Percentiles rank a stretch among this genome's conserved stretches.
These are phyloP conservation scores for Nyctereutes procyonoides DNA, from an alignment of 2,113 vertebrate genomes.

Conservation along the genomic window DNA sequence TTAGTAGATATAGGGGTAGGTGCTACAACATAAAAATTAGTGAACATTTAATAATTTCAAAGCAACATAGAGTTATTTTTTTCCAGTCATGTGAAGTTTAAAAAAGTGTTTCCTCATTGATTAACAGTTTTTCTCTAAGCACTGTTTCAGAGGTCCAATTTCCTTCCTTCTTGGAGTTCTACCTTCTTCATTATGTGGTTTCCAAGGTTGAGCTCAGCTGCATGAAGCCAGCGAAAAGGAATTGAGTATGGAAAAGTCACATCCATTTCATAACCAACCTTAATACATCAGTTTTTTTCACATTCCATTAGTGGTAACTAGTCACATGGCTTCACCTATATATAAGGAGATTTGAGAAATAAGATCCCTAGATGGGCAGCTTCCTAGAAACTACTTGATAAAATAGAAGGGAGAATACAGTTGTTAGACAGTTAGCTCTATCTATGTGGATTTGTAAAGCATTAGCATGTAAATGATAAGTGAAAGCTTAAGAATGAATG, in stretches of 20 bases:
- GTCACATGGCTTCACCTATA: not conserved
- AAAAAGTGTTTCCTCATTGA: not conserved
- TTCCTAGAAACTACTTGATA: not conserved
- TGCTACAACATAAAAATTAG: not conserved
- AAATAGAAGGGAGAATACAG: not conserved
- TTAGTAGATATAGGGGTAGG: not conserved
- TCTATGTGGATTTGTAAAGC: not conserved
- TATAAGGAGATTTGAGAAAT: not conserved
- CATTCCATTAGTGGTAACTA: not conserved
- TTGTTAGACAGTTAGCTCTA: not conserved
- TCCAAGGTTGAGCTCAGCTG: not conserved
- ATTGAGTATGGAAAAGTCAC: not conserved
- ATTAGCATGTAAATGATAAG: not conserved
- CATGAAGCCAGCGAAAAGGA: not conserved
- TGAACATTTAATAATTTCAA: not conserved
- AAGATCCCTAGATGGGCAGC: not conserved
- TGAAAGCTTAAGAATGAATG: not conserved
- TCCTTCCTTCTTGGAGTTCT: not conserved
- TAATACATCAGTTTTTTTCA: not conserved
- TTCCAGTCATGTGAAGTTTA: not conserved
- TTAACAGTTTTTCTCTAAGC: not conserved
- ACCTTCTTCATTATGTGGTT: not conserved
- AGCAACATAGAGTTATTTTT: not conserved
- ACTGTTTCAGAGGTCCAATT: not conserved
- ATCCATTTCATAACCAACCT: not conserved